A percentile compares a stretch with the other conserved stretches of the same genome.
Conservation (phyloP, 2,888 invertebrate species). For the Digitonthophagus gazella region DNA sequence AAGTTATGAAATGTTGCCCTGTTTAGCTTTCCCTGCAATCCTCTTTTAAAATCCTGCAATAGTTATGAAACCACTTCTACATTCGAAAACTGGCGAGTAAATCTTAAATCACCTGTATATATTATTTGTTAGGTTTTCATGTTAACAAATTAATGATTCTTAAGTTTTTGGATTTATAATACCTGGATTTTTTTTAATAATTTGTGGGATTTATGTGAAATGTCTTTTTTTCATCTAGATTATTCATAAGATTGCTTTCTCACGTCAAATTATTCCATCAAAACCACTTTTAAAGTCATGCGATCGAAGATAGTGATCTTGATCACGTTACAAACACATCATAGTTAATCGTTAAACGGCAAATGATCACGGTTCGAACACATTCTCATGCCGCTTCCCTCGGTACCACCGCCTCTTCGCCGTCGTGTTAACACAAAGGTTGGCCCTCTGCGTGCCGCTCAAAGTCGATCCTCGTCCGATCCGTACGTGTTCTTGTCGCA, state of each 20-base stretch:
- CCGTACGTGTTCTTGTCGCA: not conserved
- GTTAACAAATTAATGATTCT: no score
- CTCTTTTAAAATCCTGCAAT: no score
- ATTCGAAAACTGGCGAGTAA: no score
- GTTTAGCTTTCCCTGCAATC: no score
- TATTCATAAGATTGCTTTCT: not conserved
- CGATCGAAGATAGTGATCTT: not conserved
- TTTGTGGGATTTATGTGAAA: no score
- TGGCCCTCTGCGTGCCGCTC: not conserved
- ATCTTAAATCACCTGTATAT: no score
- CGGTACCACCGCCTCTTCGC: not conserved
- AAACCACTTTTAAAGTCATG: not conserved
- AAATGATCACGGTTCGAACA: not conserved
- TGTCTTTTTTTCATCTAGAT: no score
- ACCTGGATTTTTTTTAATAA: no score
- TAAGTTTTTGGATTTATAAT: no score
- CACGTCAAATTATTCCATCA: not conserved
- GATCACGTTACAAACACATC: not conserved
- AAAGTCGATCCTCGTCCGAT: not conserved
- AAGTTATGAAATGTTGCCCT: no score
- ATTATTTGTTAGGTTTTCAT: no score
- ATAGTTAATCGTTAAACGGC: not conserved
- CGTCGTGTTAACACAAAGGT: not conserved
- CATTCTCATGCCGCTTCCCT: not conserved
- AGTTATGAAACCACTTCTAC: no score